Percentiles rank a stretch among this genome's conserved stretches.
Evolutionary conservation across 2,113 vertebrate genomes (phyloP).

Genomic region (Pelobates fuscus): DNA sequence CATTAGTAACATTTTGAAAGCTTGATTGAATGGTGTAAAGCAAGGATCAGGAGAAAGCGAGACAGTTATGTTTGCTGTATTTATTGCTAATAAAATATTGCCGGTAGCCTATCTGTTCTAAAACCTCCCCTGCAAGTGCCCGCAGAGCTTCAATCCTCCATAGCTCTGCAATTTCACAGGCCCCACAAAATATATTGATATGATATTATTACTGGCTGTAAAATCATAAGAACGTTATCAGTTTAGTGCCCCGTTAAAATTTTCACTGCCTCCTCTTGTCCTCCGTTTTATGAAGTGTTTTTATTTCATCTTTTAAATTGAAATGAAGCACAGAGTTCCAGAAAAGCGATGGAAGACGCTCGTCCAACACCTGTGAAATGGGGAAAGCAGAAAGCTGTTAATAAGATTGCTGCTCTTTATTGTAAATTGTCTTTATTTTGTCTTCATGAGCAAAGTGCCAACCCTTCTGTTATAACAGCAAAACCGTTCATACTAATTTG

Average conservation of each 20-base stretch:
- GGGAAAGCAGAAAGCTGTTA: conserved; percentile 4
- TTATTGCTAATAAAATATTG: too few species aligned
- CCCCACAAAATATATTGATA: conserved; percentile 2
- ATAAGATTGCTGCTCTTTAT: conserved; percentile 4
- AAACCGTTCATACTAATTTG: conserved; percentile 1
- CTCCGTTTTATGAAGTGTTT: conserved; percentile 22
- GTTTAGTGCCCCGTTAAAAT: conserved; percentile 34
- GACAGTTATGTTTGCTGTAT: too few species aligned
- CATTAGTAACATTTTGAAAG: too few species aligned
- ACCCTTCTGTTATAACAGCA: conserved; percentile 4
- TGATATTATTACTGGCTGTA: conserved; percentile 17
- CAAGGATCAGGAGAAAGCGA: too few species aligned
- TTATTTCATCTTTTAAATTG: conserved; percentile 28
- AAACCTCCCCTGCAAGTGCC: not conserved
- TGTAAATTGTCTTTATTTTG: conserved; percentile 2
- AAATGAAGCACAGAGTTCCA: conserved; percentile 14
- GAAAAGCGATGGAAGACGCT: not conserved
- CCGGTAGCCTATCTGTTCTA: not conserved
- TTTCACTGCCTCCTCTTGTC: conserved; percentile 16
- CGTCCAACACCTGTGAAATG: conserved; percentile 25
- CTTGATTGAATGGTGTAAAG: too few species aligned
- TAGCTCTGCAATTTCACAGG: not conserved
- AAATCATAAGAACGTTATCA: conserved; percentile 21
- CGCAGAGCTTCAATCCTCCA: not conserved
- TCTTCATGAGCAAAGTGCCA: conserved; percentile 8